A percentile compares a stretch with the other conserved stretches of the same genome.
These are phyloP conservation scores for Papilio protenor DNA, from an alignment of 2,888 invertebrate species.

Conservation along the genomic window DNA sequence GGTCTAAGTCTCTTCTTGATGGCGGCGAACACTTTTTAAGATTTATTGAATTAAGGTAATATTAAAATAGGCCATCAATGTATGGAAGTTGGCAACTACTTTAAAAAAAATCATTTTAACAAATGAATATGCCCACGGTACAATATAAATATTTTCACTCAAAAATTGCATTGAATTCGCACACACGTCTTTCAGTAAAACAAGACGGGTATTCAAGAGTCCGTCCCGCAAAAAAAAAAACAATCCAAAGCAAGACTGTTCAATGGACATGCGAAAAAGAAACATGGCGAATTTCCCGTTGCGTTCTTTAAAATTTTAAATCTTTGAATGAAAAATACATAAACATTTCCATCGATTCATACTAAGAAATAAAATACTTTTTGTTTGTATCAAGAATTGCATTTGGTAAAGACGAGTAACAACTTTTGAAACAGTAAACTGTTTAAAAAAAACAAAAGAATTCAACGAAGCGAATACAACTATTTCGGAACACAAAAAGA, in stretches of 20 bases:
- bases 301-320: conserved; percentile 42
- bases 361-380: conserved; percentile 24
- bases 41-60: not conserved
- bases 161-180: conserved; percentile 42
- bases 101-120: not conserved
- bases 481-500: conserved; percentile 28
- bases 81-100: not conserved
- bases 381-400: conserved; percentile 6
- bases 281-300: conserved; percentile 52
- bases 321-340: conserved; percentile 42
- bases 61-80: not conserved
- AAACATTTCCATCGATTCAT: conserved; percentile 38
- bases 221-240: conserved; percentile 36
- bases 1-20: not conserved
- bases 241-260: conserved; percentile 48
- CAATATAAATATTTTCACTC: conserved; percentile 25
- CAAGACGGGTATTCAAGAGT: conserved; percentile 41
- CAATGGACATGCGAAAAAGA: conserved; percentile 54
- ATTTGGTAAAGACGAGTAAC: conserved; percentile 7
- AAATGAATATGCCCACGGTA: conserved; percentile 22
- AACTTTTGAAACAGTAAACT: conserved; percentile 14
- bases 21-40: not conserved
- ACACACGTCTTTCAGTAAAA: conserved; percentile 42
- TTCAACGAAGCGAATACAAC: conserved; percentile 5
- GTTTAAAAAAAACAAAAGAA: conserved; percentile 18